These are phyloP conservation scores for Etheostoma nigrum DNA, from an alignment of 2,797 vertebrate species.

Conservation along the genomic window DNA sequence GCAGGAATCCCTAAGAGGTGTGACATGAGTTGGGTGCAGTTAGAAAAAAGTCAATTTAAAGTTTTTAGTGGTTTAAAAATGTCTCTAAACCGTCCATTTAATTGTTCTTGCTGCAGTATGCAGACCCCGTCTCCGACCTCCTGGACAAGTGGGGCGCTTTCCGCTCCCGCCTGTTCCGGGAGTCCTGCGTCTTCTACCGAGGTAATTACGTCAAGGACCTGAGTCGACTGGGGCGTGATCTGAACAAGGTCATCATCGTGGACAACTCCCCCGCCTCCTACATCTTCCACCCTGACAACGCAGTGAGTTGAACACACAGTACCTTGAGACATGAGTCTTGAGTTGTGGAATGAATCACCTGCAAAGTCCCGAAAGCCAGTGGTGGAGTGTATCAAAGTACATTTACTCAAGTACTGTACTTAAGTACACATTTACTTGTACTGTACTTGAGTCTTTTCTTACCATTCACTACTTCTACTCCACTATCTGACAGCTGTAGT, in stretches of 20 bases:
- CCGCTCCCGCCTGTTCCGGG: conserved; percentile 92
- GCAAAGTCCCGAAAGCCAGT: not conserved
- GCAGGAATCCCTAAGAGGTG: no score
- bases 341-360: not conserved
- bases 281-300: conserved; percentile 94
- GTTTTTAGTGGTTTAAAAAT: not conserved
- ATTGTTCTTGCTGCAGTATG: conserved; percentile 82
- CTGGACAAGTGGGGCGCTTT: conserved; percentile 96
- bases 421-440: no score
- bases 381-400: no score
- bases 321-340: not conserved
- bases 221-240: conserved; percentile 91
- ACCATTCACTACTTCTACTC: no score
- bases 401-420: no score
- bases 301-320: conserved; percentile 78
- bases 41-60: not conserved
- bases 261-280: conserved; percentile 96
- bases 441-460: no score
- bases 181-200: conserved; percentile 94
- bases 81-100: not conserved
- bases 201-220: conserved; percentile 96
- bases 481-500: no score
- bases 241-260: conserved; percentile 92
- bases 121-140: conserved; percentile 93
- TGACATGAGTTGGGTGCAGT: no score